These are phyloP conservation scores for Cygnus olor DNA, from an alignment of 2,797 vertebrate genomes.

Conservation along the genomic window DNA sequence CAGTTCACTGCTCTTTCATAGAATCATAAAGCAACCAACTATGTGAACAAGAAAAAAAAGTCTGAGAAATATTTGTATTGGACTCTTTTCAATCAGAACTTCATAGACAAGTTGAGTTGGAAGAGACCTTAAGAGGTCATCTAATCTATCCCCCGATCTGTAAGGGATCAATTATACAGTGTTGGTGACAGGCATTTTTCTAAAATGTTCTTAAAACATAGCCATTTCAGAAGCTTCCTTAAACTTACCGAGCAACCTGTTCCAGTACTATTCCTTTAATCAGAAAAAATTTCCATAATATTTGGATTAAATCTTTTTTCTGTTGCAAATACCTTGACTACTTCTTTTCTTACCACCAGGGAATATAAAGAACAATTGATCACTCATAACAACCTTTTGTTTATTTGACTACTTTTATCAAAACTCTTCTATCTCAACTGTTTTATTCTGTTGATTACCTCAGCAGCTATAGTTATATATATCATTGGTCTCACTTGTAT, in stretches of 20 bases:
- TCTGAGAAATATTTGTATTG: not conserved
- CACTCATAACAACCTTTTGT: not conserved
- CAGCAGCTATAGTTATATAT: not conserved
- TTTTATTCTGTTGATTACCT: not conserved
- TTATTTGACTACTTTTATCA: not conserved
- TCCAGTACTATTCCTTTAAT: not conserved
- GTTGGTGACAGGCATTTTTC: not conserved
- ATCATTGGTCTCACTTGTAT: not conserved
- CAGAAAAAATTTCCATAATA: not conserved
- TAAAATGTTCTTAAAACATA: not conserved
- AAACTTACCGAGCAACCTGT: not conserved
- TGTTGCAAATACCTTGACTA: not conserved
- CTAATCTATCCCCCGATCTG: not conserved
- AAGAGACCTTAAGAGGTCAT: not conserved
- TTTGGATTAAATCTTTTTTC: not conserved
- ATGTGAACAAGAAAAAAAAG: not conserved
- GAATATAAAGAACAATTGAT: not conserved
- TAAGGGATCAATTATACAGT: not conserved
- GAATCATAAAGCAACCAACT: conserved; percentile 27
- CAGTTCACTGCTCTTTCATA: not conserved
- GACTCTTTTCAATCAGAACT: not conserved
- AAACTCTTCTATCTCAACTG: not conserved
- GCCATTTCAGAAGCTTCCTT: not conserved
- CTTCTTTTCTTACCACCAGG: not conserved
- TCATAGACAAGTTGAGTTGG: not conserved